A percentile compares a stretch with the other conserved stretches of the same genome.
Conservation (phyloP, 2,797 vertebrate genomes). For the Sandelia bainsii region DNA sequence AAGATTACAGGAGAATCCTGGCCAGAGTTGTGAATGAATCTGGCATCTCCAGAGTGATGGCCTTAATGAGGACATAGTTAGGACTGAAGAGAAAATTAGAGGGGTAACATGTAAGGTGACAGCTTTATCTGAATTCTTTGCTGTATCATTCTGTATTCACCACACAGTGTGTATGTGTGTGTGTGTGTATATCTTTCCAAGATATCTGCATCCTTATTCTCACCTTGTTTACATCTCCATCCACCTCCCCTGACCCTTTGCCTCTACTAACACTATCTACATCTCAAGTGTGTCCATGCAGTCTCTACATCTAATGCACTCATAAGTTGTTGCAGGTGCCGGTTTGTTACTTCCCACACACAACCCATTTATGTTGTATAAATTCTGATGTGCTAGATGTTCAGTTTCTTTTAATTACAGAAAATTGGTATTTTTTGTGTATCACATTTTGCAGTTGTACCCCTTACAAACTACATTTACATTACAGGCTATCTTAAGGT, state of each 20-base stretch:
- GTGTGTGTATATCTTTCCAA: slow-evolving; percentile 13
- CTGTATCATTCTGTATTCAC: slow-evolving; percentile 20
- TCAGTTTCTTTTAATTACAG: slow-evolving; percentile 19
- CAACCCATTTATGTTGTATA: slow-evolving; percentile 21
- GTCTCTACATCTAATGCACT: slow-evolving; percentile 34
- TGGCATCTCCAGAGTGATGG: slow-evolving; percentile 32
- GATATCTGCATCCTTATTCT: slow-evolving; percentile 36
- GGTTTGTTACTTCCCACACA: slow-evolving; percentile 41
- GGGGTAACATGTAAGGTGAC: neutral
- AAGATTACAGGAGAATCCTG: slow-evolving; percentile 57
- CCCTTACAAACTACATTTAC: neutral
- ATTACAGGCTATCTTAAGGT: neutral
- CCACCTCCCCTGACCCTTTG: slow-evolving; percentile 24
- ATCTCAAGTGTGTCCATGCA: slow-evolving; percentile 46
- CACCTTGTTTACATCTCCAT: slow-evolving; percentile 31
- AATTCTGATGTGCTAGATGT: slow-evolving; percentile 22
- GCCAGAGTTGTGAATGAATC: slow-evolving; percentile 50
- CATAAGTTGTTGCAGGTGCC: slow-evolving; percentile 27
- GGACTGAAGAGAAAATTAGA: slow-evolving; percentile 24
- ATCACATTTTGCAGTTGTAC: slow-evolving; percentile 23
- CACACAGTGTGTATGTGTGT: slow-evolving; percentile 1
- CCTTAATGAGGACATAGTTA: slow-evolving; percentile 45
- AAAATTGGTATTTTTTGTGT: slow-evolving; percentile 15
- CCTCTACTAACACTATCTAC: slow-evolving; percentile 46
- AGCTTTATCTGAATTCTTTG: slow-evolving; percentile 6